A percentile compares a stretch with the other conserved stretches of the same genome.
These are phyloP conservation scores for Hanleya hanleyi DNA, from an alignment of 2,888 invertebrate genomes.

Conservation along the genomic window DNA sequence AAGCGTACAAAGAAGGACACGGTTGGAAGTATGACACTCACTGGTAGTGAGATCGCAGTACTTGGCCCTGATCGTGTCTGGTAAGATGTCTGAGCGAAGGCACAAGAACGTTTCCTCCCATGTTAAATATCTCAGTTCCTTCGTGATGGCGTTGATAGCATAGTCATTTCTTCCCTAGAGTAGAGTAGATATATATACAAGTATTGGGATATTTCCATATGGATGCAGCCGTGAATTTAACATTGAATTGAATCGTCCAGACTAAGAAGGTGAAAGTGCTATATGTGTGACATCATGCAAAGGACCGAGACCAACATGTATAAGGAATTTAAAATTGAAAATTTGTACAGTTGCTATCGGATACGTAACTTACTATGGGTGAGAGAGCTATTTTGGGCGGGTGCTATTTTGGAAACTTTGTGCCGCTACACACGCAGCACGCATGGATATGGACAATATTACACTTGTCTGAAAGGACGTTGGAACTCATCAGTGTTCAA, in stretches of 20 bases:
- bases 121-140: constrained; percentile 69
- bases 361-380: no score
- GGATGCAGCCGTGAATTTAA: not conserved
- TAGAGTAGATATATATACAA: no score
- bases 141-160: constrained; percentile 70
- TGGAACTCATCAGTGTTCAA: no score
- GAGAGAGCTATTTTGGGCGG: no score
- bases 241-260: not conserved
- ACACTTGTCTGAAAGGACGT: no score
- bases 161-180: constrained; percentile 72
- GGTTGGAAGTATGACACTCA: constrained; percentile 40
- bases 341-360: no score
- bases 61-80: constrained; percentile 71
- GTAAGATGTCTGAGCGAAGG: constrained; percentile 66
- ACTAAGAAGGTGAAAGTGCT: not conserved
- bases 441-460: no score
- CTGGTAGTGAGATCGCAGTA: constrained; percentile 73
- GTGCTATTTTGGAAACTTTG: no score
- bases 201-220: no score
- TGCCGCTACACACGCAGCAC: no score
- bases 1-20: not conserved
- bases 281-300: not conserved
- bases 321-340: no score
- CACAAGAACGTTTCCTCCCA: constrained; percentile 73
- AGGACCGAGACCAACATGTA: no score